Evolutionary conservation across 2,113 vertebrate genomes (phyloP).

Genomic region (Salvelinus alpinus): DNA sequence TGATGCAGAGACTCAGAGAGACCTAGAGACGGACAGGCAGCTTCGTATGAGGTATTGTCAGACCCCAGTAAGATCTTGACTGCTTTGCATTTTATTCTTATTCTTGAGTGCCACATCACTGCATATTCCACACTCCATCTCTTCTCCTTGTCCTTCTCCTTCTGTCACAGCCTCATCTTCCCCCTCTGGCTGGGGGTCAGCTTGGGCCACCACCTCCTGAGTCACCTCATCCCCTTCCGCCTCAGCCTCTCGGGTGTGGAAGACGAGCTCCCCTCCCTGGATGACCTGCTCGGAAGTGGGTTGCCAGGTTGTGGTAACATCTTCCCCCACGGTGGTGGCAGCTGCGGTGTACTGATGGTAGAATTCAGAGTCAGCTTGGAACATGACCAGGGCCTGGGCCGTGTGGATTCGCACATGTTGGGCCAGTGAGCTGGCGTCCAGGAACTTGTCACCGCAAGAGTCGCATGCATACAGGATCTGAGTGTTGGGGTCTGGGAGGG

Average conservation of each 20-base stretch:
- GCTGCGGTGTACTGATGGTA: constrained; percentile 86
- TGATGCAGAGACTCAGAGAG: too few species aligned
- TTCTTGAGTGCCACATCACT: too few species aligned
- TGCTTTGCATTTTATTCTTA: too few species aligned
- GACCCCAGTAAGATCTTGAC: too few species aligned
- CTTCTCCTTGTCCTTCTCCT: constrained; percentile 3
- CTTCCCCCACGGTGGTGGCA: constrained; percentile 54
- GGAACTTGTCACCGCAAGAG: constrained; percentile 94
- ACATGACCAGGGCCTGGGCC: constrained; percentile 96
- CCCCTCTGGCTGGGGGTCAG: constrained; percentile 35
- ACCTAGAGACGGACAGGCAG: too few species aligned
- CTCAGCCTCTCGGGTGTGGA: constrained; percentile 68
- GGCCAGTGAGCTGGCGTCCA: constrained; percentile 90
- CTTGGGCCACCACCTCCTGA: not conserved
- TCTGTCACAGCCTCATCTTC: constrained; percentile 22
- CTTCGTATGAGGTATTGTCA: too few species aligned
- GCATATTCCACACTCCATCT: constrained; percentile 52
- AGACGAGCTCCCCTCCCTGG: constrained; percentile 83
- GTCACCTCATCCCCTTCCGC: constrained; percentile 18
- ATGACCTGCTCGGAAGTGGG: constrained; percentile 83
- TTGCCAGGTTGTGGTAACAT: constrained; percentile 78
- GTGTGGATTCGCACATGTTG: constrained; percentile 98
- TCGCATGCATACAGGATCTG: constrained; percentile 96
- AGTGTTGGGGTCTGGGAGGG: constrained; percentile 87
- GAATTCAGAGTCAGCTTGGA: constrained; percentile 94